A percentile compares a stretch with the other conserved stretches of the same genome.
Evolutionary conservation across 1,140 invertebrate species (phyloP).

Genomic region (Dendrolimus punctatus): DNA sequence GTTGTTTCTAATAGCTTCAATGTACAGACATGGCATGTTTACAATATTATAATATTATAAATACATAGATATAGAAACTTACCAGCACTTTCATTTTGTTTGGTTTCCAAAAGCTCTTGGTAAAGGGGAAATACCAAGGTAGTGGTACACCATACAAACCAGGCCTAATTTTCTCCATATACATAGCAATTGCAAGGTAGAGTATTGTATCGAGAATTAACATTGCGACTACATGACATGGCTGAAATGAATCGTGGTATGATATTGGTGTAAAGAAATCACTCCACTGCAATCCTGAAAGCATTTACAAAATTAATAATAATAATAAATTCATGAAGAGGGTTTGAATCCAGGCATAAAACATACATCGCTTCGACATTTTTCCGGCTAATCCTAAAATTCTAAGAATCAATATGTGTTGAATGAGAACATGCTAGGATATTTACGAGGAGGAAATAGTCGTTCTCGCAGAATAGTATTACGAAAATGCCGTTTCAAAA

Average conservation of each 20-base stretch:
- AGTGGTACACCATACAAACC: conserved; percentile 80
- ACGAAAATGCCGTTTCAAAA: too few relatives aligned
- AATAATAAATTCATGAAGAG: background rate
- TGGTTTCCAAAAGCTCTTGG: conserved; percentile 70
- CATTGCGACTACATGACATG: conserved; percentile 78
- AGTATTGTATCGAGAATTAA: conserved; percentile 77
- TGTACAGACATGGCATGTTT: too few relatives aligned
- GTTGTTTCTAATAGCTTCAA: too few relatives aligned
- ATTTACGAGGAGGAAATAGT: too few relatives aligned
- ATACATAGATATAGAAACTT: conserved; percentile 16
- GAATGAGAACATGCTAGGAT: too few relatives aligned
- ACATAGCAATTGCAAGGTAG: conserved; percentile 80
- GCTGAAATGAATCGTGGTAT: conserved; percentile 80
- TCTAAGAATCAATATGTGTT: too few relatives aligned
- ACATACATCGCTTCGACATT: too few relatives aligned
- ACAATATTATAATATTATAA: too few relatives aligned
- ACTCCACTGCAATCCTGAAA: conserved; percentile 81
- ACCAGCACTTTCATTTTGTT: conserved; percentile 47
- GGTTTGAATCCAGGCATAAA: too few relatives aligned
- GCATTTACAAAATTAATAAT: background rate
- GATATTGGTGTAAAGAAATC: conserved; percentile 79
- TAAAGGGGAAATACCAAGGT: conserved; percentile 84
- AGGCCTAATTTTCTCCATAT: conserved; percentile 83
- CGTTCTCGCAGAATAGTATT: too few relatives aligned
- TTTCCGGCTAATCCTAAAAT: too few relatives aligned